Base-by-base conservation (phyloP, 2,113 vertebrate genomes). In the Tragelaphus scriptus region DNA sequence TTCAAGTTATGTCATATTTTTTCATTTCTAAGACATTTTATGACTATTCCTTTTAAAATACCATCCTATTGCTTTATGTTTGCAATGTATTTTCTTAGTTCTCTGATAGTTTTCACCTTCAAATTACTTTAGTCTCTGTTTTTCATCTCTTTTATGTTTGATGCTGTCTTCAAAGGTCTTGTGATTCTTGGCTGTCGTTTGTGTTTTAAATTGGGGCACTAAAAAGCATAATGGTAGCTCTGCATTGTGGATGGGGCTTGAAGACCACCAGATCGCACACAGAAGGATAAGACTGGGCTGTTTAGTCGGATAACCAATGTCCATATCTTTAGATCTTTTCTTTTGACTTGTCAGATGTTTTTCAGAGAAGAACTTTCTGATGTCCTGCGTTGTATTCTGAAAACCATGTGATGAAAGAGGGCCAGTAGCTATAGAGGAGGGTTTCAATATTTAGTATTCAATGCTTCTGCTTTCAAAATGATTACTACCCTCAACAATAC, bases 381-480 rank as follows among this genome's bases (percentile, higher is more conserved):
- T 32, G 53, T 82, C 59, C 71, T 94, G 61, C 28, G 59, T 36
- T 86, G 81, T 75, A 87, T 82, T 96, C 56, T 90, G 56, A 32
- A 80, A 94, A 87, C 49, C 61, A 84, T 77, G 40, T 55, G 26
- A 63, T 75, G 26, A 51, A 81, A 89, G 63, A 92, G 12, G 32
- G 15, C 61, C 21, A 23, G 23, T 13, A 53, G 25, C 59, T 93
- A 7, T 61, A 68, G 55, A 5, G 2, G 19, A 49, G 11, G 25
- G 49, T 77, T 77, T 97, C 28, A 65, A 16, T 90, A 63, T 86
- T 94, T 94, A 87, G 7, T 84, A 85, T 79, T 96, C 93, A 80
- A 55, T 90, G 5, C 15, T 92, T 40, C 12, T 90, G 21, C 82
- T 96, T 93, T 80, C 81, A 53, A 56, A 92, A 75, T 82, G 5